Percentiles rank a stretch among this genome's conserved stretches.
Evolutionary conservation across 2,888 invertebrate species (phyloP).

Genomic region (Tenthredo amoena): DNA sequence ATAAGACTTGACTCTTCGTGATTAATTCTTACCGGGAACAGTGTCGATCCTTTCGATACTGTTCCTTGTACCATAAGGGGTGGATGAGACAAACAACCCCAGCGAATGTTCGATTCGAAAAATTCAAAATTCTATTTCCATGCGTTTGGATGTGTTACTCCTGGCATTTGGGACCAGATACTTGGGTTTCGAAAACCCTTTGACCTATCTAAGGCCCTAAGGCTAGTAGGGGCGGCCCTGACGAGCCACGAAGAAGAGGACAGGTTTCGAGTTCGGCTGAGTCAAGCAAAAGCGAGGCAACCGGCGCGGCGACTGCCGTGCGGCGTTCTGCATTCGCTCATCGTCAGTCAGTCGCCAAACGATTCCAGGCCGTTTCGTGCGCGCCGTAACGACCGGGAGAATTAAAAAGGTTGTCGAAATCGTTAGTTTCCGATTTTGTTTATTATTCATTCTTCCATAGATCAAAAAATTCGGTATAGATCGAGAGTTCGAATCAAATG

Average conservation of each 20-base stretch:
- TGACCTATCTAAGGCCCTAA: conserved; percentile 11
- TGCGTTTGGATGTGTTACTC: too few species aligned
- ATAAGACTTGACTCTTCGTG: not conserved
- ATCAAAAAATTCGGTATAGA: not conserved
- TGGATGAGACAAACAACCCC: not conserved
- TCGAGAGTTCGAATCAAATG: not conserved
- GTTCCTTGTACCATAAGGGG: not conserved
- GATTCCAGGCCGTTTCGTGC: conserved; percentile 41
- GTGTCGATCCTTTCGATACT: too few species aligned
- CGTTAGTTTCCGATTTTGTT: not conserved
- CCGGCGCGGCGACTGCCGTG: conserved; percentile 50
- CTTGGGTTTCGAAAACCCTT: not conserved
- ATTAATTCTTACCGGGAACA: too few species aligned
- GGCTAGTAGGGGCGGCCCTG: conserved; percentile 51
- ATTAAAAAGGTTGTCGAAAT: not conserved
- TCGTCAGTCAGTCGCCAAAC: conserved; percentile 48
- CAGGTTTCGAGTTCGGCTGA: conserved; percentile 54
- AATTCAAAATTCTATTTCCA: not conserved
- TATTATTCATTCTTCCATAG: not conserved
- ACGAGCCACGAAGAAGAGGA: conserved; percentile 40
- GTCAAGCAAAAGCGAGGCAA: conserved; percentile 53
- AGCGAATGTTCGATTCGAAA: not conserved
- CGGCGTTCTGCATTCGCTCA: conserved; percentile 52
- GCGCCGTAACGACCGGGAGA: conserved; percentile 12
- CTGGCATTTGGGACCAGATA: not conserved